phyloP scores from a whole-genome alignment of 2,113 vertebrate species.

The Garra rufa region DNA sequence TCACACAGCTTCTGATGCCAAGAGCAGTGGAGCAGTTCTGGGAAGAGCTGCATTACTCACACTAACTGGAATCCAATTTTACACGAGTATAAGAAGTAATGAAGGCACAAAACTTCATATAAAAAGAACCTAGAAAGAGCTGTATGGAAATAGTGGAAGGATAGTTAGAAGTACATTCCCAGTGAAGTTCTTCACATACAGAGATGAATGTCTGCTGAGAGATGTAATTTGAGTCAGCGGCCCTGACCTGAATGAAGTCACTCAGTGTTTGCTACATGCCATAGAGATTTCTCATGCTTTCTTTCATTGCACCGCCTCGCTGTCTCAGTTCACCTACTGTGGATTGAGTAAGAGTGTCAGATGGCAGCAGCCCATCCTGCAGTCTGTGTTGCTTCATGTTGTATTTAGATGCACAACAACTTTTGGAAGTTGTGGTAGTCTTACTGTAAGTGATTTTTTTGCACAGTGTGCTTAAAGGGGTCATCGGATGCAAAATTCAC shows the following conservation, averaged over 20 bases:
- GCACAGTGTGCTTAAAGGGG: neutral
- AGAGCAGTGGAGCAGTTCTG: neutral
- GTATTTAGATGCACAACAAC: too few species aligned
- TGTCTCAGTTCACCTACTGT: neutral
- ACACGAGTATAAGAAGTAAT: neutral
- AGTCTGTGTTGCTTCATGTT: neutral
- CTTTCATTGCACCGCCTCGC: neutral
- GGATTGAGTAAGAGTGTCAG: neutral
- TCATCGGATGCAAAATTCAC: too few species aligned
- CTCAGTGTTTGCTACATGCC: neutral
- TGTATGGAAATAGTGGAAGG: neutral
- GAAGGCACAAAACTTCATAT: neutral
- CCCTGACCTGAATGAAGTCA: neutral
- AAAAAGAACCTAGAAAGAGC: neutral
- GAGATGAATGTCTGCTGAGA: neutral
- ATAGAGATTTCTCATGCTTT: neutral
- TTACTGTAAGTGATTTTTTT: neutral
- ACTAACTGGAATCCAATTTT: slow-evolving; percentile 31
- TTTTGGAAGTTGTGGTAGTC: too few species aligned
- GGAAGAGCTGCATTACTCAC: slow-evolving; percentile 40
- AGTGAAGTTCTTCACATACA: neutral
- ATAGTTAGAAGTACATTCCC: neutral
- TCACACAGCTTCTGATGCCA: neutral
- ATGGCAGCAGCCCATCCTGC: neutral
- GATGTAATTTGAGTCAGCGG: neutral